Evolutionary conservation across 1,140 invertebrate species (phyloP).

Genomic region (Drosophila nikananu): DNA sequence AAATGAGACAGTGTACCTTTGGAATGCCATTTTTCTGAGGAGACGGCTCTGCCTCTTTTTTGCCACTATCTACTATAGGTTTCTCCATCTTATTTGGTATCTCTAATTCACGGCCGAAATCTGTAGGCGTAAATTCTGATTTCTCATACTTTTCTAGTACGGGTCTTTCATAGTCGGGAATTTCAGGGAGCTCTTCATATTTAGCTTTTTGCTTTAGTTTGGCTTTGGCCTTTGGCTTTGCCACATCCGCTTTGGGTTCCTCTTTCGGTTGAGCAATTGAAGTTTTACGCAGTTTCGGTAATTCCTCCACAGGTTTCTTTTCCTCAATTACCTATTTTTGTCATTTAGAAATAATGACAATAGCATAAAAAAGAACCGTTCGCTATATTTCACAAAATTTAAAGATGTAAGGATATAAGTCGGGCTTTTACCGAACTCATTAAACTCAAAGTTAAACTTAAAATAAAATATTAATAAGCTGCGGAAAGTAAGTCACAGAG

Average conservation of each 20-base stretch:
- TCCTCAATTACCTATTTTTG: constrained; percentile 60
- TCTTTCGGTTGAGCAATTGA: constrained; percentile 70
- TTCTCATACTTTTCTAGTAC: constrained; percentile 87
- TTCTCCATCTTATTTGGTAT: constrained; percentile 84
- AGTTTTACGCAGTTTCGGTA: constrained; percentile 83
- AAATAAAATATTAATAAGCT: not conserved
- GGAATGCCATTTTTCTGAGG: constrained; percentile 67
- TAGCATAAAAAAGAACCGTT: not conserved
- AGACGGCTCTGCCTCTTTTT: constrained; percentile 55
- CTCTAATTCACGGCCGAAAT: constrained; percentile 74
- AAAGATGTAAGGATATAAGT: not conserved
- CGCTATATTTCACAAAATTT: not conserved
- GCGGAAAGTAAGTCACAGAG: not conserved
- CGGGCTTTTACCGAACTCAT: not conserved
- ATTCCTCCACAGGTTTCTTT: constrained; percentile 61
- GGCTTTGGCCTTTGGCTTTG: constrained; percentile 86
- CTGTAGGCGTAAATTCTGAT: constrained; percentile 80
- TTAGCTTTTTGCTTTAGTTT: constrained; percentile 87
- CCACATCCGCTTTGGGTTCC: constrained; percentile 62
- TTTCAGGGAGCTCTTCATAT: constrained; percentile 90
- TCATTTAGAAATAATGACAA: not conserved
- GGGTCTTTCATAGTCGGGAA: constrained; percentile 89
- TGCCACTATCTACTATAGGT: constrained; percentile 54
- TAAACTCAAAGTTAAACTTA: not conserved
- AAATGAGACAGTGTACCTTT: constrained; percentile 62